Base-by-base conservation (phyloP, 2,888 invertebrate species). In the Malthinus flaveolus region DNA sequence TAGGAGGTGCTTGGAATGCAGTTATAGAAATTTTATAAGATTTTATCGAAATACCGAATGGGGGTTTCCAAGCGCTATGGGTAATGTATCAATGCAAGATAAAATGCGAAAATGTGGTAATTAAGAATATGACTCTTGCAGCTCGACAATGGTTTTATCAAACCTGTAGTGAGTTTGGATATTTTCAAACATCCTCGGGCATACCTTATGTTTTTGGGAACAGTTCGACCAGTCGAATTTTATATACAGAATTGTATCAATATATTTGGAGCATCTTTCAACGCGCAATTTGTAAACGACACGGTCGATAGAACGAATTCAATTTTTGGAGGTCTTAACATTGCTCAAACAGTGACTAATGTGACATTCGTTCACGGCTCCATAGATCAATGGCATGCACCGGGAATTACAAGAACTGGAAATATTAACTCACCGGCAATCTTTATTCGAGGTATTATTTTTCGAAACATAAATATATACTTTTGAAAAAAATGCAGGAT, bases 61-160 rank as follows among this genome's bases (percentile, higher is more conserved):
- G n/a, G n/a, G n/a, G n/a, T n/a, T n/a, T n/a, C n/a, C n/a, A n/a
- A n/a, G n/a, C n/a, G n/a, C n/a, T n/a, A n/a, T n/a, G n/a, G n/a
- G n/a, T n/a, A 23, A 23, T 23, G 23, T 23, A 23, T 23, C 23
- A 23, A 23, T n/a, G n/a, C 23, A 23, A 23, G 23, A 2, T n/a
- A n/a, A n/a, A n/a, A n/a, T n/a, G n/a, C n/a, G n/a, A n/a, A n/a
- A n/a, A n/a, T n/a, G n/a, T n/a, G n/a, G n/a, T n/a, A n/a, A n/a
- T n/a, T n/a, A 5, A 23, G 3, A 23, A 23, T 23, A 3, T 23
- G 5, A 23, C 11, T 36, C 7, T 36, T 10, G 1, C 10, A 36
- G 36, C 6, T 10, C 2, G 9, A 32, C 53, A 10, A 53, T 53
- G 36, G 54, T 45, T 23, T 15, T 59, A 9, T 46, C 57, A 32